Conservation (phyloP, 92 coral and sea anemone species). For the Porites cylindrica region DNA sequence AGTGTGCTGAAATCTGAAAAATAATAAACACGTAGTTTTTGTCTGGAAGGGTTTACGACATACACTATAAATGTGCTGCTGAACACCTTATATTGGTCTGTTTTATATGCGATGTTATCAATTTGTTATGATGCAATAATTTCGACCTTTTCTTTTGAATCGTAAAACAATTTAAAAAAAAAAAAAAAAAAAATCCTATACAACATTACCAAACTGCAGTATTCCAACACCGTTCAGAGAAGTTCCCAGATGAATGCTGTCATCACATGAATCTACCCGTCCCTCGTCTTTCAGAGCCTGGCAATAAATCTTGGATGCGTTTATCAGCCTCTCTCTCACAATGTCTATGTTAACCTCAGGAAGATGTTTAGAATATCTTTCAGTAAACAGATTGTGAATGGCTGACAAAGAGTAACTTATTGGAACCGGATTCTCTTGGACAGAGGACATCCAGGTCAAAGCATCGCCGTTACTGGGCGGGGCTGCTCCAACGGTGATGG, state of each 20-base stretch:
- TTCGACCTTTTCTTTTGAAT: too few relatives aligned
- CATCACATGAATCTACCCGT: slow-evolving; percentile 25
- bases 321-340: slow-evolving; percentile 22
- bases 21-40: too few relatives aligned
- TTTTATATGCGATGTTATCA: too few relatives aligned
- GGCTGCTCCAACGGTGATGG: slow-evolving; percentile 62
- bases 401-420: slow-evolving; percentile 44
- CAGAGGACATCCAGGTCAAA: slow-evolving; percentile 62
- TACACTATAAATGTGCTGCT: too few relatives aligned
- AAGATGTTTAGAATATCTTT: slow-evolving; percentile 18
- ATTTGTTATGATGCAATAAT: too few relatives aligned
- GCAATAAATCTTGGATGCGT: slow-evolving; percentile 20
- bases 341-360: slow-evolving; percentile 21
- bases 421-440: slow-evolving; percentile 58
- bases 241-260: background rate
- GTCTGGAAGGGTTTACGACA: too few relatives aligned
- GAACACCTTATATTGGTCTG: too few relatives aligned
- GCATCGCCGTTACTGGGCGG: slow-evolving; percentile 71
- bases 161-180: too few relatives aligned
- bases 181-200: too few relatives aligned
- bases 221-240: too few relatives aligned
- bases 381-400: slow-evolving; percentile 50
- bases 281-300: slow-evolving; percentile 24
- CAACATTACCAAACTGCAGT: too few relatives aligned
- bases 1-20: too few relatives aligned